Evolutionary conservation across 2,113 vertebrate species (phyloP).

Genomic region (Vidua macroura): DNA sequence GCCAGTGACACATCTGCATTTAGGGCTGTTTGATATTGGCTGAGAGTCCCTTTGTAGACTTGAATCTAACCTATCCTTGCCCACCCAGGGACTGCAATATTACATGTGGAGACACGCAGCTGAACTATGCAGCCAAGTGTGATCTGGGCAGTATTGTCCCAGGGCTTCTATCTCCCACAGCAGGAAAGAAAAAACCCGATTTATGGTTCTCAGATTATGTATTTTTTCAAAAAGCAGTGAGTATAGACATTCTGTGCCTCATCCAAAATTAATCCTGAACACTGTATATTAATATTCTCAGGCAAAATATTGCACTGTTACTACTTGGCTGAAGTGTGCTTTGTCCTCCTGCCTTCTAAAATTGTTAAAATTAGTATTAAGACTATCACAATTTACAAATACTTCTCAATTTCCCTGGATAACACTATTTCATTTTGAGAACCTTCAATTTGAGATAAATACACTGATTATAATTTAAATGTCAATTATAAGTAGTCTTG

Average conservation of each 20-base stretch:
- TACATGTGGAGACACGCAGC: not conserved
- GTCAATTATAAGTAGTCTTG: conserved; percentile 14
- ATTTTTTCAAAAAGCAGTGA: not conserved
- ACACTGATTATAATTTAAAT: conserved; percentile 27
- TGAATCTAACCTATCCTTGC: not conserved
- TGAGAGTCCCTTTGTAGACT: not conserved
- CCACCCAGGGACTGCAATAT: not conserved
- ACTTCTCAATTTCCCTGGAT: not conserved
- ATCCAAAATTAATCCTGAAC: not conserved
- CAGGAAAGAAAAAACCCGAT: not conserved
- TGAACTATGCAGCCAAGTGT: not conserved
- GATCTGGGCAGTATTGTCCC: not conserved
- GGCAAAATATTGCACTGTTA: not conserved
- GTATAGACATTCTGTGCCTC: not conserved
- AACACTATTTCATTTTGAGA: not conserved
- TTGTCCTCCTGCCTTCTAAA: not conserved
- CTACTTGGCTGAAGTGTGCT: not conserved
- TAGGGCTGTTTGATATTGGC: not conserved
- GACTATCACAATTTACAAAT: not conserved
- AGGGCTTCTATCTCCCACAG: not conserved
- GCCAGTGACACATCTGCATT: not conserved
- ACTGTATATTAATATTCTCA: not conserved
- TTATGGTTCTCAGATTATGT: not conserved
- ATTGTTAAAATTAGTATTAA: not conserved
- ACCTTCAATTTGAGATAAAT: conserved; percentile 23